Conservation (phyloP, 2,888 invertebrate genomes). For the Drosophila helvetica region DNA sequence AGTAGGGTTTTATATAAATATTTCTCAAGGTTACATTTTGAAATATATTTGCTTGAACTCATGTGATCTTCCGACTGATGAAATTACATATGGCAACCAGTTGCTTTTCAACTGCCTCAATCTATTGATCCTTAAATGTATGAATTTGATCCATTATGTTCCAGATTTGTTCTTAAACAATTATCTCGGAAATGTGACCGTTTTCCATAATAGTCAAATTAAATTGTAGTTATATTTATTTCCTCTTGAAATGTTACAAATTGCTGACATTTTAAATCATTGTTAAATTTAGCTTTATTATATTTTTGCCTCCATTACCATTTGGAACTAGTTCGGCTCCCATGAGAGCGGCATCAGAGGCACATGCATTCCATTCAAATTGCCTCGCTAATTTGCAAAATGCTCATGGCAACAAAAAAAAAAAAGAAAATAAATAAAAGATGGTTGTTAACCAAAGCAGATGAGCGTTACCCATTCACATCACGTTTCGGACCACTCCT, state of each 20-base stretch:
- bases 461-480: conserved; percentile 50
- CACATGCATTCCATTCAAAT: conserved; percentile 44
- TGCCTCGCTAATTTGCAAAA: conserved; percentile 47
- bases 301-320: conserved; percentile 11
- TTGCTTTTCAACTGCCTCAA: too few species aligned
- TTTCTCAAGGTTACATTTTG: background rate
- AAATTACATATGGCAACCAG: too few species aligned
- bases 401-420: conserved; percentile 2
- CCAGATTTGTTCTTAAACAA: background rate
- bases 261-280: conserved; percentile 5
- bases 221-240: background rate
- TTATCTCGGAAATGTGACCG: background rate
- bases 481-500: conserved; percentile 39
- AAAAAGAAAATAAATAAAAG: conserved; percentile 13
- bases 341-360: background rate
- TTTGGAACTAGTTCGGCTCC: conserved; percentile 32
- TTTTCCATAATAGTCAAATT: background rate
- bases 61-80: too few species aligned
- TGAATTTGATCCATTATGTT: too few species aligned
- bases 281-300: conserved; percentile 1
- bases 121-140: too few species aligned
- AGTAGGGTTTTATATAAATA: background rate
- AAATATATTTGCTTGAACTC: background rate
- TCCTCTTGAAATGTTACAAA: conserved; percentile 6
- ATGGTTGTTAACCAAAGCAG: conserved; percentile 37